phyloP scores from a whole-genome alignment of 2,888 invertebrate genomes.

The Eristalis arbustorum region DNA sequence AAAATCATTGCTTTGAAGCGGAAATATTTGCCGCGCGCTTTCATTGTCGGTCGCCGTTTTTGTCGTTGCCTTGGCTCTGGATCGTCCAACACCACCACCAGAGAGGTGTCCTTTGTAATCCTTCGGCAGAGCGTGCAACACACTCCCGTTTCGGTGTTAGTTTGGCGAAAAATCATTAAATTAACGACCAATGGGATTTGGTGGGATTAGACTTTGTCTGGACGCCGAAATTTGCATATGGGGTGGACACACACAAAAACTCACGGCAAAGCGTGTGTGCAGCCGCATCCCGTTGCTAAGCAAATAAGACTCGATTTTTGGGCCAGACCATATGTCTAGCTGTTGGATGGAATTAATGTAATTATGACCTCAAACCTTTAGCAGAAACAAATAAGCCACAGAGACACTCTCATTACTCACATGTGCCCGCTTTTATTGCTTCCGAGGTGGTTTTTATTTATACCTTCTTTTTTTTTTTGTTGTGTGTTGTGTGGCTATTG shows the following conservation, averaged over 20 bases:
- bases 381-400: constrained; percentile 4
- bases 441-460: constrained; percentile 9
- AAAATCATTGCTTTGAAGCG: constrained; percentile 68
- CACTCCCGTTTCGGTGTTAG: constrained; percentile 11
- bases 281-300: constrained; percentile 45
- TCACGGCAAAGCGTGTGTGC: neutral
- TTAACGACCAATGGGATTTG: constrained; percentile 72
- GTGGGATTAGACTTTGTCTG: constrained; percentile 67
- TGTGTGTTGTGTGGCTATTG: neutral
- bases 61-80: neutral
- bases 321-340: constrained; percentile 43
- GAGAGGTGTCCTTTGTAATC: constrained; percentile 10
- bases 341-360: constrained; percentile 49
- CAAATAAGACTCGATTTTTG: constrained; percentile 43
- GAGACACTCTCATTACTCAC: too few species aligned
- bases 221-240: constrained; percentile 66
- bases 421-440: constrained; percentile 6
- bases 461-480: constrained; percentile 20
- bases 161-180: constrained; percentile 70
- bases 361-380: constrained; percentile 39
- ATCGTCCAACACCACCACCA: neutral
- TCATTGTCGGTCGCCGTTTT: constrained; percentile 31
- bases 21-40: constrained; percentile 55
- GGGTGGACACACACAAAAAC: constrained; percentile 49
- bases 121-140: neutral